A percentile compares a stretch with the other conserved stretches of the same genome.
These are phyloP conservation scores for Cryptops parisi DNA, from an alignment of 2,888 invertebrate species.

Conservation along the genomic window DNA sequence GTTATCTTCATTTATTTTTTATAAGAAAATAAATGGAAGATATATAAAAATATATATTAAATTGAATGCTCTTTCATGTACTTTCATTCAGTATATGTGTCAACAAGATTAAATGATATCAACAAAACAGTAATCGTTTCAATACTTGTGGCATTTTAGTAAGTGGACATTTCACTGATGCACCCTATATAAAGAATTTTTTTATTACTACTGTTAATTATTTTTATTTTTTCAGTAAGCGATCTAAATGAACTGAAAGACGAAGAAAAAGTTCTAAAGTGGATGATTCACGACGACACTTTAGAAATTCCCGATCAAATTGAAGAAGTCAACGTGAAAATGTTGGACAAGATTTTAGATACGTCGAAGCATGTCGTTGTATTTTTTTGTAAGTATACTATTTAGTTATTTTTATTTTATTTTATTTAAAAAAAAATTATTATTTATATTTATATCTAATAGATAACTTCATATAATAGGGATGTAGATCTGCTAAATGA, in stretches of 20 bases:
- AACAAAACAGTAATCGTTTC: too few species aligned
- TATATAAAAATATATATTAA: too few species aligned
- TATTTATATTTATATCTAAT: too few species aligned
- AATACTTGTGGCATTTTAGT: too few species aligned
- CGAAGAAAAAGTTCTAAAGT: constrained; percentile 77
- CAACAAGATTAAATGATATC: too few species aligned
- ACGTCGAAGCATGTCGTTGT: constrained; percentile 81
- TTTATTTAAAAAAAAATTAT: too few species aligned
- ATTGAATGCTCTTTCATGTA: too few species aligned
- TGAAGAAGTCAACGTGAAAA: constrained; percentile 77
- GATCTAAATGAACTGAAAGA: constrained; percentile 63
- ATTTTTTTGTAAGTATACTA: constrained; percentile 67
- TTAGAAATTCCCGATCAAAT: constrained; percentile 82
- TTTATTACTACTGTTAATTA: constrained; percentile 2
- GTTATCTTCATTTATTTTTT: too few species aligned
- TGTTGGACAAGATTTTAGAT: constrained; percentile 76
- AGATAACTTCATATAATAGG: not conserved
- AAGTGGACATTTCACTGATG: too few species aligned
- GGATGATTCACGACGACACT: constrained; percentile 82
- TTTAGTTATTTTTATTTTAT: not conserved
- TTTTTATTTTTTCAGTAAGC: not conserved
- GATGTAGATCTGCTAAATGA: constrained; percentile 3
- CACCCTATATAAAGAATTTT: too few species aligned
- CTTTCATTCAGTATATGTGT: too few species aligned
- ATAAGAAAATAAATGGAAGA: too few species aligned